phyloP scores from a whole-genome alignment of 2,797 vertebrate species.

The Molossus alvarezi region DNA sequence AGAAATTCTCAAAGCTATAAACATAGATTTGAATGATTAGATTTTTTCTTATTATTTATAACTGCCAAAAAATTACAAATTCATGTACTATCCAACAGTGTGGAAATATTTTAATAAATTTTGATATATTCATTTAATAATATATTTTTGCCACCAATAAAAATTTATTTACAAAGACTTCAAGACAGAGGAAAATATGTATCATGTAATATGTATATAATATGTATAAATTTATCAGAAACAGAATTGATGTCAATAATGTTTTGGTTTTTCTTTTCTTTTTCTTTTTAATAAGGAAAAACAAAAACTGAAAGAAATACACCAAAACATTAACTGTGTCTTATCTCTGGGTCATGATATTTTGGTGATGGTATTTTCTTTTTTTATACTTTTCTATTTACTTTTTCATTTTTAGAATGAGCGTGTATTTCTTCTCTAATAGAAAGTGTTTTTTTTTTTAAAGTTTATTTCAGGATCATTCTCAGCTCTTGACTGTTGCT shows the following conservation, averaged over 20 bases:
- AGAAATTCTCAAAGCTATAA: constrained; percentile 4
- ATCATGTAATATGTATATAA: neutral
- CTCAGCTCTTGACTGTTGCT: neutral
- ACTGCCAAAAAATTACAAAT: neutral
- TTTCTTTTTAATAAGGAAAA: constrained; percentile 11
- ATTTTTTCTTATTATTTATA: constrained; percentile 5
- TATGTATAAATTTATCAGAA: constrained; percentile 22
- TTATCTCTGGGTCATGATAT: neutral
- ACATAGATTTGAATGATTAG: neutral
- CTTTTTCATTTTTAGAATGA: neutral
- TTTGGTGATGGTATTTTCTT: neutral
- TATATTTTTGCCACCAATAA: constrained; percentile 61
- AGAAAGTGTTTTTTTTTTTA: neutral
- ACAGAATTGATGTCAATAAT: neutral
- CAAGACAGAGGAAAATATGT: constrained; percentile 4
- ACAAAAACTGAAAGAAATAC: neutral
- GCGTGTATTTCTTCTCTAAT: neutral
- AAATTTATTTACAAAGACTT: constrained; percentile 29
- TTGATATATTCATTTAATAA: constrained; percentile 9
- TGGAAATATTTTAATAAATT: neutral
- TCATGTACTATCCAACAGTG: neutral
- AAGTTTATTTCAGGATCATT: neutral
- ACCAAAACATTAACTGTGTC: neutral
- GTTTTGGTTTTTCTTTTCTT: neutral
- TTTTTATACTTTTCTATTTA: neutral